These are phyloP conservation scores for Neopipo cinnamomea DNA, from an alignment of 2,113 vertebrate genomes.

Conservation along the genomic window DNA sequence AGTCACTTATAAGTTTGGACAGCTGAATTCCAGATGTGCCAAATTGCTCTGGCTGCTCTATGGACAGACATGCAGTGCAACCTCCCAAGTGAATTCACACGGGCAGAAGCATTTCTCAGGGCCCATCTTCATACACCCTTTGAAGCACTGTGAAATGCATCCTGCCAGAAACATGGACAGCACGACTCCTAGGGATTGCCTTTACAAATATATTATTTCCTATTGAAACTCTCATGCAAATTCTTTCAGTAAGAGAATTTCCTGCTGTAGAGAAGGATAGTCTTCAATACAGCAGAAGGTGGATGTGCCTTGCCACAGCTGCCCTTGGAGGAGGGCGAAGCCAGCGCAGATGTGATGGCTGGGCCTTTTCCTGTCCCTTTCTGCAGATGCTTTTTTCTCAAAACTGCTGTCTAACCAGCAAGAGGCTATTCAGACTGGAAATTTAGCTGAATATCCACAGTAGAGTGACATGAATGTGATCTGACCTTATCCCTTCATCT, in stretches of 20 bases:
- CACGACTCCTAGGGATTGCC: not conserved
- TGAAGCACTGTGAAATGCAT: not conserved
- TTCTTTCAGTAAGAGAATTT: not conserved
- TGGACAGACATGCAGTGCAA: not conserved
- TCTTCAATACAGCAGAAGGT: not conserved
- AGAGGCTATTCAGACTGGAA: not conserved
- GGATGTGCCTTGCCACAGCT: not conserved
- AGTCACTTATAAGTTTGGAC: not conserved
- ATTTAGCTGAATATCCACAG: not conserved
- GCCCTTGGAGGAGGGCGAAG: not conserved
- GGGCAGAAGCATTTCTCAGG: not conserved
- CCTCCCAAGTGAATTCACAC: not conserved
- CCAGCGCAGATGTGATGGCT: fast-evolving
- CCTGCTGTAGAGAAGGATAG: not conserved
- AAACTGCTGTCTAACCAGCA: not conserved
- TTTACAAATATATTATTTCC: not conserved
- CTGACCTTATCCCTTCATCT: not conserved
- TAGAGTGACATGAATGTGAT: not conserved
- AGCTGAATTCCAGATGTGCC: not conserved
- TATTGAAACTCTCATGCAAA: not conserved
- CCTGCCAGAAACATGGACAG: not conserved
- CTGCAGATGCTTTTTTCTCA: not conserved
- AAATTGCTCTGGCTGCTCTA: not conserved
- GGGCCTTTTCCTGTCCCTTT: not conserved
- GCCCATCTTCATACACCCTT: not conserved